Base-by-base conservation (phyloP, 2,113 vertebrate genomes). In the Nerophis lumbriciformis region DNA sequence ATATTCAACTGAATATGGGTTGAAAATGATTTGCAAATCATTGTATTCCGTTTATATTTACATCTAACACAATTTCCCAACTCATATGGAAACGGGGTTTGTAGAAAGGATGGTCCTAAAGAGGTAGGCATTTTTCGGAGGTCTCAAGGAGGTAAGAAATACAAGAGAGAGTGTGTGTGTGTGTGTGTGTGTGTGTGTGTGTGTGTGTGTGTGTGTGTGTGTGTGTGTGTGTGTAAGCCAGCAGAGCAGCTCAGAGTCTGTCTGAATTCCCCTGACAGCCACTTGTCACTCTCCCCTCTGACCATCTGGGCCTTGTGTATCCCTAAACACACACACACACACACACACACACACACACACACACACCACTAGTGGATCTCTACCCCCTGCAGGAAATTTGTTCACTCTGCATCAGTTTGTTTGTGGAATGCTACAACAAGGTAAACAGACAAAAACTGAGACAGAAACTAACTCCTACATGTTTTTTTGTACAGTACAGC, bases 201-300 rank as follows among this genome's bases (percentile, higher is more conserved):
- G 67, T 59, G 47, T 38, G 55, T 57, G n/a, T 44, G 19, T 45
- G 48, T 56, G 48, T 48, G 61, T 63, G 62, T 59, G 45, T 53
- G 63, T 39, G 69, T 35, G 63, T 35, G 45, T 55, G 56, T 12
- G 47, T 49, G 53, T 57, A 57, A 36, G 60, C 64, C 71, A 80
- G 71, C 49, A 72, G 72, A 69, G 69, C 78, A 80, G 68, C 76
- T 70, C 65, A 77, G 73, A 71, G 58, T 67, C 79, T 75, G 65
- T 67, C 73, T 78, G 66, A 74, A 69, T 78, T 81, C 55, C 82
- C 75, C 67, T 69, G 82, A 81, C 83, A 84, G 75, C 81, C 82
- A 80, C 83, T 84, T 84, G 85, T 84, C 85, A 85, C 81, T 84
- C 83, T 82, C 80, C 78, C 68, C 81, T 84, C 78, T 60, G 80